These are phyloP conservation scores for Pyrrhosoma nymphula DNA, from an alignment of 2,888 invertebrate species.

Conservation along the genomic window DNA sequence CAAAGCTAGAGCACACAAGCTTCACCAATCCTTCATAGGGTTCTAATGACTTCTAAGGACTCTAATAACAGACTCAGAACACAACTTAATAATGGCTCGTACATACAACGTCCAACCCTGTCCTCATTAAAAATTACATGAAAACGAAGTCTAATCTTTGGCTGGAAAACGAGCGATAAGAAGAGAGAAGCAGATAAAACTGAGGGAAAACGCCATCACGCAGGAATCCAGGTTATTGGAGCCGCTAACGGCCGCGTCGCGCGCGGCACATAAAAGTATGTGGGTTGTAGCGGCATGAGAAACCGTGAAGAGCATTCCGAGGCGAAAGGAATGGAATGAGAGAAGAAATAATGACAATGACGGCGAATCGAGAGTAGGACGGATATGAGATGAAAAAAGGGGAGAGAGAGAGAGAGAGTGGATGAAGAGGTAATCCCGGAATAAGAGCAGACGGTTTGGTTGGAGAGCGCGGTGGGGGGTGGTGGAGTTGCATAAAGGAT, in stretches of 20 bases:
- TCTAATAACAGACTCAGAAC: neutral
- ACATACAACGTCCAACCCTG: neutral
- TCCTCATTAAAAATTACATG: neutral
- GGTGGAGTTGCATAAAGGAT: conserved; percentile 6
- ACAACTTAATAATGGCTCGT: neutral
- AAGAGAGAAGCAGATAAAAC: neutral
- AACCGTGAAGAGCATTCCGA: neutral
- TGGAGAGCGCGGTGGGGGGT: neutral
- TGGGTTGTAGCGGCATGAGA: neutral
- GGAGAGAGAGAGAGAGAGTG: neutral
- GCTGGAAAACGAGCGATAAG: neutral
- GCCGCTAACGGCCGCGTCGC: neutral
- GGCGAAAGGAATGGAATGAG: neutral
- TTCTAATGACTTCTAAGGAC: neutral
- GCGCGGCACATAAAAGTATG: neutral
- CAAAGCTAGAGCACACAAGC: neutral
- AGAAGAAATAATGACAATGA: neutral
- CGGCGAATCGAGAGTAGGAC: too few relatives aligned
- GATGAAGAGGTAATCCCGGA: conserved; percentile 24
- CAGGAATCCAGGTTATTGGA: neutral
- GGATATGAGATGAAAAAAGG: too few relatives aligned
- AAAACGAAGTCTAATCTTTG: neutral
- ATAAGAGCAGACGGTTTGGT: conserved; percentile 44
- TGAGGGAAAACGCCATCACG: neutral
- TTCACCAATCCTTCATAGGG: neutral